Percentiles rank a stretch among this genome's conserved stretches.
Conservation (phyloP, 2,797 vertebrate species). For the Gambusia yucatana region DNA sequence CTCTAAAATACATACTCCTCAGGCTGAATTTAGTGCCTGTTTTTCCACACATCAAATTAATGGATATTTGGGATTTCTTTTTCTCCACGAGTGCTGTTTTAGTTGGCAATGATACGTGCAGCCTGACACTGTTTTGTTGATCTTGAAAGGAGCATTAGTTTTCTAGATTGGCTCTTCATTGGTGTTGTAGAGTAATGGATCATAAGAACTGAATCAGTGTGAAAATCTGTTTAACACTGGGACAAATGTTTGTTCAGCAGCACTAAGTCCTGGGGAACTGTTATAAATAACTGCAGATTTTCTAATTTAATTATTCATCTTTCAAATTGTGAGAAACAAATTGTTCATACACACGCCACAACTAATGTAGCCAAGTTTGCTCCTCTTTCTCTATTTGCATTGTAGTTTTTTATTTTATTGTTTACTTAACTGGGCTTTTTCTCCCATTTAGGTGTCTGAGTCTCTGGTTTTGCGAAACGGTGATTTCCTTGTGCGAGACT, state of each 20-base stretch:
- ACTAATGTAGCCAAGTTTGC: slow-evolving; percentile 8
- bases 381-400: slow-evolving; percentile 9
- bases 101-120: slow-evolving; percentile 26
- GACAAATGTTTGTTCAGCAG: slow-evolving; percentile 39
- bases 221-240: slow-evolving; percentile 14
- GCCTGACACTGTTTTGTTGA: slow-evolving; percentile 23
- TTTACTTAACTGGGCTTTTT: neutral
- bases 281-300: slow-evolving; percentile 46
- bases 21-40: slow-evolving; percentile 16
- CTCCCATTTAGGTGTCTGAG: slow-evolving; percentile 87
- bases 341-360: slow-evolving; percentile 17
- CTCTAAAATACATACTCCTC: slow-evolving; percentile 13
- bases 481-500: slow-evolving; percentile 96
- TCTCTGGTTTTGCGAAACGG: slow-evolving; percentile 91
- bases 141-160: slow-evolving; percentile 29
- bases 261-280: slow-evolving; percentile 24
- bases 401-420: neutral
- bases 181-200: slow-evolving; percentile 21
- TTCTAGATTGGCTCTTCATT: slow-evolving; percentile 24
- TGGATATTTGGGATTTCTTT: slow-evolving; percentile 35
- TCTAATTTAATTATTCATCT: slow-evolving; percentile 46
- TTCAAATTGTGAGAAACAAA: slow-evolving; percentile 17
- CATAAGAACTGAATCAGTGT: slow-evolving; percentile 12
- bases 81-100: slow-evolving; percentile 18
- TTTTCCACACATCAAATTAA: slow-evolving; percentile 1